Percentiles rank a stretch among this genome's conserved stretches.
These are phyloP conservation scores for Drosophila paracracens DNA, from an alignment of 2,888 invertebrate species.

Conservation along the genomic window DNA sequence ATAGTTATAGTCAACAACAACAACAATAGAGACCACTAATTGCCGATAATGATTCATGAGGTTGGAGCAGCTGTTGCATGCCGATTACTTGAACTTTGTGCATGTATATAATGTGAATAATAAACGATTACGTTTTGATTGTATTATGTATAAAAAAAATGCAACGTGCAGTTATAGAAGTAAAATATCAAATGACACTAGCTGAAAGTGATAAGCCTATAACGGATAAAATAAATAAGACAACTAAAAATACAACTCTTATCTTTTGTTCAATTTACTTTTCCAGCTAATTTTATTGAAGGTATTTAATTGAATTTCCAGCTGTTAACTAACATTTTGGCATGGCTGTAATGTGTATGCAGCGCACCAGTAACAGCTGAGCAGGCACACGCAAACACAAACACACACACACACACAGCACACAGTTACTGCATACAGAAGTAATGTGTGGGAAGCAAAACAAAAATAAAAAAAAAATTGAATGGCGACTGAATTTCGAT, in stretches of 20 bases:
- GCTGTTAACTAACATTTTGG: constrained; percentile 56
- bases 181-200: constrained; percentile 6
- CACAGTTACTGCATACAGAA: constrained; percentile 14
- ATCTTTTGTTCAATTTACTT: neutral
- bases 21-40: constrained; percentile 26
- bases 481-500: constrained; percentile 12
- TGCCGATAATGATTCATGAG: constrained; percentile 53
- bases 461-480: constrained; percentile 32
- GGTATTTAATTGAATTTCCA: neutral
- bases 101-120: constrained; percentile 21
- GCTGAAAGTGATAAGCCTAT: neutral
- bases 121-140: constrained; percentile 9
- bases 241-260: neutral
- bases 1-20: neutral
- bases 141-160: constrained; percentile 4
- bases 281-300: neutral
- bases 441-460: constrained; percentile 24
- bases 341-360: constrained; percentile 43
- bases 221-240: neutral
- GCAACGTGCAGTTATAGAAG: constrained; percentile 10
- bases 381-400: constrained; percentile 20
- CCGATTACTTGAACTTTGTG: constrained; percentile 40
- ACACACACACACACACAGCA: constrained; percentile 11
- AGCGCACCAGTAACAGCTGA: constrained; percentile 47
- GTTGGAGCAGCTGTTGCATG: constrained; percentile 17